Base-by-base conservation (phyloP, 1,140 invertebrate genomes). In the Nebria ingens region DNA sequence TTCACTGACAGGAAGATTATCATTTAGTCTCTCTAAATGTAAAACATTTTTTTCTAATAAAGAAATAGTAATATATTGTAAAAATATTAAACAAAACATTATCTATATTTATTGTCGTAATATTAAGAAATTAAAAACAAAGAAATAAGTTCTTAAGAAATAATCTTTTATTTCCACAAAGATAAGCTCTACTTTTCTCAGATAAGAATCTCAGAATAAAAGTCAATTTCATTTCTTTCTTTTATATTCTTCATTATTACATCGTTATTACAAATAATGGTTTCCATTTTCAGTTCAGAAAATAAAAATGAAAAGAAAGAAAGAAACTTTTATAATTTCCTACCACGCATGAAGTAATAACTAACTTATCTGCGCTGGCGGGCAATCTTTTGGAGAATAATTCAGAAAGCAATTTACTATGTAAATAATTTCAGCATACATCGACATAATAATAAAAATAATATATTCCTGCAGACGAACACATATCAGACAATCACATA, bases 341-440 rank as follows among this genome's bases (percentile, higher is more conserved):
- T 45, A 17, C 40, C 40, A 45, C 17, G 40, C 40, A 45, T 45
- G 40, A 45, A 45, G 17, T 45, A 45, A 45, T 45, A 45, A 45
- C 9, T 45, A 12, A 45, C 40, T 9, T 45, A 45, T 17, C 17
- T 45, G 40, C 6, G 9, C 9, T 11, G 17, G 15, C 3, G 3
- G 6, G 40, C 40, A 45, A 45, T 45, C 40, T 45, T 45, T 17
- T 45, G 3, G 3, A 17, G 13, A 45, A 45, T 45, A 11, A 17
- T 45, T 12, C 17, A 4, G 17, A 45, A 45, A 17, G 40, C 17
- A 45, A 45, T 45, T 45, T 45, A 11, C 40, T 17, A 17, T 45
- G 9, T 6, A 13, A 29, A 29, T 29, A 6, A 29, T 4, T 13
- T 13, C 25, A 29, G 13, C 4, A 29, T 6, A 29, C 13, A 29